phyloP scores from a whole-genome alignment of 2,113 vertebrate genomes.

The Hydrochoerus hydrochaeris region DNA sequence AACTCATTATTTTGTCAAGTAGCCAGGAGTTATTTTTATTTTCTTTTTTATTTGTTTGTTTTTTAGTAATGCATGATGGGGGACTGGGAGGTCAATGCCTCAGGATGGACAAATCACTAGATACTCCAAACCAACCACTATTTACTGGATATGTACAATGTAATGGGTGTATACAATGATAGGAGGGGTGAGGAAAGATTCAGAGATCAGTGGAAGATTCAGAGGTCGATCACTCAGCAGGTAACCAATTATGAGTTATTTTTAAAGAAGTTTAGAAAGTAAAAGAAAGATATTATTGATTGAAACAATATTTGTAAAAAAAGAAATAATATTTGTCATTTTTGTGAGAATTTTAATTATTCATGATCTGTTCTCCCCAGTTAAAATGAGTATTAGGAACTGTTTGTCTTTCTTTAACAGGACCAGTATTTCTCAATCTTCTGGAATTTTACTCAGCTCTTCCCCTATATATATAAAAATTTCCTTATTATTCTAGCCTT shows the following conservation, averaged over 20 bases:
- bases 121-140: too few relatives aligned
- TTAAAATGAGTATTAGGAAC: slow-evolving; percentile 43
- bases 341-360: neutral
- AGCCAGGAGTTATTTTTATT: neutral
- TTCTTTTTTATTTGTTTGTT: too few relatives aligned
- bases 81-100: too few relatives aligned
- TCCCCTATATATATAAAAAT: neutral
- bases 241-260: neutral
- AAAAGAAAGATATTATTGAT: slow-evolving; percentile 19
- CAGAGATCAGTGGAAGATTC: too few relatives aligned
- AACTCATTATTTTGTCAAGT: slow-evolving; percentile 35
- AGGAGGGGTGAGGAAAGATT: too few relatives aligned
- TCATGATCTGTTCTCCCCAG: neutral
- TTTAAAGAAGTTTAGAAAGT: neutral
- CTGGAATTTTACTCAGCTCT: neutral
- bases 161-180: too few relatives aligned
- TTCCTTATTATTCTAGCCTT: neutral
- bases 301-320: slow-evolving; percentile 46
- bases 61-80: too few relatives aligned
- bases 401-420: neutral
- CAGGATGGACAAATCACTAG: too few relatives aligned
- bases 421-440: slow-evolving; percentile 4
- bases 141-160: too few relatives aligned
- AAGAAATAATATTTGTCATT: slow-evolving; percentile 45
- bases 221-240: too few relatives aligned